Evolutionary conservation across 2,797 vertebrate genomes (phyloP), one percentile per base, ranked within the genome.

Genomic region (Bradypus variegatus): DNA sequence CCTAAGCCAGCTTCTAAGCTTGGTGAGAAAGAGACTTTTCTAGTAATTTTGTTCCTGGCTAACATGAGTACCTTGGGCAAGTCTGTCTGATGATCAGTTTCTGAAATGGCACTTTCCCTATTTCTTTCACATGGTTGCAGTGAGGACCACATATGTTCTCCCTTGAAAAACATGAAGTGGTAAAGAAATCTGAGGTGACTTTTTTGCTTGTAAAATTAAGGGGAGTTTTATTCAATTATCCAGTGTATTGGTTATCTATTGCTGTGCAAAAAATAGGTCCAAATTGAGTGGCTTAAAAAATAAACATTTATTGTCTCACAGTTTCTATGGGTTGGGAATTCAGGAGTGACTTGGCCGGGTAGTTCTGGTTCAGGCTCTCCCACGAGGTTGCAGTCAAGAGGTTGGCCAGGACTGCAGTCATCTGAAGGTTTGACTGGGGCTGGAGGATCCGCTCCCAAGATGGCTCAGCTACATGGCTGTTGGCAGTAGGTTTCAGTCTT

Each of bases 151-250:
- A 31, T 38, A 60, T 58, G 2, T 77, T 78, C 70, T 93, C 76
- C 70, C 88, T 60, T 88, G 78, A 62, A 80, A 81, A 36, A 27
- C 23, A 69, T 64, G 69, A 91, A 73, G 15, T 64, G 50, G 80
- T 67, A 67, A 78, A 90, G 53, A 86, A 88, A 85, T 79, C 33
- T 58, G 75, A 77, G 76, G 8, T 78, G 53, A 67, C 31, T 64
- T 88, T 8, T 92, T 94, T 90, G 21, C 45, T 58, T 82, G 69
- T 84, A 79, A 87, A 77, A n/a, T 90, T 88, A 91, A 86, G 60
- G 69, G 65, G n/a, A 92, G 4, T 1, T 16, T 86, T 88, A 76
- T 76, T 88, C 29, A 76, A 16, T 91, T 89, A 91, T 55, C 12
- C 38, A 33, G 45, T 69, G 48, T 82, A 75, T 82, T 82, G 53